Conservation (phyloP, 2,113 vertebrate genomes). For the Nycticryphes semicollaris region DNA sequence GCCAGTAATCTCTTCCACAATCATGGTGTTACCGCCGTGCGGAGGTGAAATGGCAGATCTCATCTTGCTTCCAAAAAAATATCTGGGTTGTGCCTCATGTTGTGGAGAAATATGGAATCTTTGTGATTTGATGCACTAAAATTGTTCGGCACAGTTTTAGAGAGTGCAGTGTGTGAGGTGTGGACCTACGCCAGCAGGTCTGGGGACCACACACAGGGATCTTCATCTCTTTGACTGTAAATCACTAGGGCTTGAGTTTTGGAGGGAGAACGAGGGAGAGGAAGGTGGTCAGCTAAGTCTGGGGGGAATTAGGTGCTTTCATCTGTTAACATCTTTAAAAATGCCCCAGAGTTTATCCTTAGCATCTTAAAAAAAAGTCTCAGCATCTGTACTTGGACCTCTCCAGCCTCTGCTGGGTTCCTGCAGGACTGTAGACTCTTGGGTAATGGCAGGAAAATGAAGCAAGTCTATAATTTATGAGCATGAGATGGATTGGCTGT, state of each 20-base stretch:
- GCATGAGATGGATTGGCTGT: background rate
- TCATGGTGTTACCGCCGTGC: background rate
- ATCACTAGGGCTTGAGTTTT: background rate
- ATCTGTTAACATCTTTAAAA: background rate
- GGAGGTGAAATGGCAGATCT: background rate
- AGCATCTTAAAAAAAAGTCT: background rate
- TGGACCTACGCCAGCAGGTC: background rate
- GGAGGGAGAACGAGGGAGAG: background rate
- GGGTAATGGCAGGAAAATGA: background rate
- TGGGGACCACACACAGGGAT: rapidly evolving
- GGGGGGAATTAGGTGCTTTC: background rate
- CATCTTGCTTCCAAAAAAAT: background rate
- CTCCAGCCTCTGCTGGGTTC: background rate
- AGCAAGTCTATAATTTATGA: slow-evolving; percentile 2
- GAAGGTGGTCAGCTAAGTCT: background rate
- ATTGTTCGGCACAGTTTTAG: background rate
- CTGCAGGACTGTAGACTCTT: background rate
- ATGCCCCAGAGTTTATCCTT: no score
- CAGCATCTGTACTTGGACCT: background rate
- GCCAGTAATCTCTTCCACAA: background rate
- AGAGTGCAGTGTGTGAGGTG: rapidly evolving
- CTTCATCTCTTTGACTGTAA: background rate
- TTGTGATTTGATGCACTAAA: background rate
- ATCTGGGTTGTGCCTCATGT: rapidly evolving
- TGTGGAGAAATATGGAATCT: background rate